Evolutionary conservation across 2,113 vertebrate species (phyloP), one percentile per base, ranked within the genome.

Genomic region (Sclerurus mexicanus): DNA sequence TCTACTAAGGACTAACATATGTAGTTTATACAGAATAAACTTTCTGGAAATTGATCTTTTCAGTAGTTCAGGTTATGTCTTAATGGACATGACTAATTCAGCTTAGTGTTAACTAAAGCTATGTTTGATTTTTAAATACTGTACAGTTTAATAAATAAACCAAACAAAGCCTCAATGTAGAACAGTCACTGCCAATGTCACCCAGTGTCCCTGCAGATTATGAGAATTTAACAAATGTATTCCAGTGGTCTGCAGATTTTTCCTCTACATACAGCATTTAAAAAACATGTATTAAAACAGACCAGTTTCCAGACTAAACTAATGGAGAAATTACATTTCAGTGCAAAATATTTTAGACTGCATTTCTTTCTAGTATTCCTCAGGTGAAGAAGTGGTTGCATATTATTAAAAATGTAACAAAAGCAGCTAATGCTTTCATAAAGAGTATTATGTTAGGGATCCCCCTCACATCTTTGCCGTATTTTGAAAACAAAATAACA

Each of bases 61-160:
- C 99, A 99, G 99, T 99, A 99, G 99, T 99, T 99, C 98, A 98
- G 98, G 98, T 98, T 98, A 98, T 98, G 97, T 98, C 98, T 98
- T 98, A 98, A 98, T 98, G 98, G 98, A 98, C 98, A 98, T 97
- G 98, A 98, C 98, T 98, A 98, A 98, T 97, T 98, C 98, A 98
- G 95, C 98, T 99, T 99, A 99, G 99, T 99, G 99, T 99, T 98
- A 98, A 98, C 97, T 98, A 98, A 98, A 98, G 97, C 98, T 98
- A 98, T 98, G 98, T 98, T 98, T 98, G 98, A 98, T 98, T 99
- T 99, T 99, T 99, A 99, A 99, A 99, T 99, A 99, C 99, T 99
- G 99, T 99, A 99, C 99, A 99, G 98, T 98, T 98, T 98, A 99
- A 99, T 99, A 99, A 99, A 99, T 99, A 99, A 99, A 99, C 98